phyloP scores from a whole-genome alignment of 2,797 vertebrate species.

The Cetoscarus ocellatus region DNA sequence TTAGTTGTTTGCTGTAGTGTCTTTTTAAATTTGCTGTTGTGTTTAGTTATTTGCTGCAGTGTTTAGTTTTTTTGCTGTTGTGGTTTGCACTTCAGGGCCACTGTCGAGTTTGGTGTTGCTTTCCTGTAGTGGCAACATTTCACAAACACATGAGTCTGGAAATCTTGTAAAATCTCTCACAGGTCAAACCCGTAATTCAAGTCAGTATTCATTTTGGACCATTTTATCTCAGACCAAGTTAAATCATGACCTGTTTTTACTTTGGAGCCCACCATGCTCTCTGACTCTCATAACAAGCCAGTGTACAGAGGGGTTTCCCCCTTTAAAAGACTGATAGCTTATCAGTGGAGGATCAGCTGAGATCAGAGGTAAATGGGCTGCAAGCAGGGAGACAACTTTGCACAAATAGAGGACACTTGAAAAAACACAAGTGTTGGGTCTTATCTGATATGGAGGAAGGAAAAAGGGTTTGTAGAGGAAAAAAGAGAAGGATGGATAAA shows the following conservation, averaged over 20 bases:
- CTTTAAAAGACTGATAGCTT: slow-evolving; percentile 63
- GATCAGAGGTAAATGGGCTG: slow-evolving; percentile 62
- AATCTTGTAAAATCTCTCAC: no score
- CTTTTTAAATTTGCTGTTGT: no score
- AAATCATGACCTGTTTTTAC: slow-evolving; percentile 26
- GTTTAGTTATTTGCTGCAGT: no score
- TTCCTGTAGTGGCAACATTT: no score
- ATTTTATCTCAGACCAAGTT: slow-evolving; percentile 13
- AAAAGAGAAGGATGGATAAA: neutral
- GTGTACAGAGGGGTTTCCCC: slow-evolving; percentile 37
- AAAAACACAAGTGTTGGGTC: slow-evolving; percentile 47
- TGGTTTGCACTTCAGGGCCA: no score
- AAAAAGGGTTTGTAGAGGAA: slow-evolving; percentile 1
- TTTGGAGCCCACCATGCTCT: slow-evolving; percentile 15
- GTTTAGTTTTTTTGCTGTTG: no score
- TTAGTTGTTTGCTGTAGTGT: no score
- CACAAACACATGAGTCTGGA: no score
- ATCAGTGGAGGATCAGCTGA: slow-evolving; percentile 61
- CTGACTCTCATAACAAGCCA: slow-evolving; percentile 35
- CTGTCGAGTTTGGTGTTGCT: no score
- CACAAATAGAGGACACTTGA: slow-evolving; percentile 69
- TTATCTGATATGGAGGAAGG: slow-evolving; percentile 44
- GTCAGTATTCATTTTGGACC: no score
- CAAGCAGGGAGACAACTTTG: slow-evolving; percentile 35
- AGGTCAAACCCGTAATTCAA: no score